Percentiles rank a stretch among this genome's conserved stretches.
These are phyloP conservation scores for Triplophysa bombifrons DNA, from an alignment of 2,797 vertebrate genomes.

Conservation along the genomic window DNA sequence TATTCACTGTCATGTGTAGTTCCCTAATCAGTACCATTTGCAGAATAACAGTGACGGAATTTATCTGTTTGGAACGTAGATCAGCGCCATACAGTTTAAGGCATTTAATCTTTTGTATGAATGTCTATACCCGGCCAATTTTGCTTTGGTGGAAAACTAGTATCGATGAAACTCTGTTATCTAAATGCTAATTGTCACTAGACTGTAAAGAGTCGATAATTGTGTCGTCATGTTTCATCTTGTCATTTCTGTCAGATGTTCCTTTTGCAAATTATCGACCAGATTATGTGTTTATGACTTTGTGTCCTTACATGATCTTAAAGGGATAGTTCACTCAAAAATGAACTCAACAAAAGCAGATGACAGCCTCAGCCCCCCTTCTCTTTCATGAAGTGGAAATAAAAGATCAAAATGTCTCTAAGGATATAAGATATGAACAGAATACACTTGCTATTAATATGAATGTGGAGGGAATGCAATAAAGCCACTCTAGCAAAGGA, in stretches of 20 bases:
- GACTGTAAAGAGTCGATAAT: not conserved
- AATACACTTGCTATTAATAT: too few species aligned
- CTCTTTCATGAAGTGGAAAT: not conserved
- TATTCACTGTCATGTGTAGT: conserved; percentile 1
- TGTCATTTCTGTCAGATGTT: not conserved
- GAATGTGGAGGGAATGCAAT: too few species aligned
- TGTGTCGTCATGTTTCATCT: not conserved
- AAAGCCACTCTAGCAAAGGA: too few species aligned
- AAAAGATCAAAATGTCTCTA: too few species aligned
- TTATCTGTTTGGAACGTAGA: not conserved
- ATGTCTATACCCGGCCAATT: not conserved
- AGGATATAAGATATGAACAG: too few species aligned
- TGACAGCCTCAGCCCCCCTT: not conserved
- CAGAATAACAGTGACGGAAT: not conserved
- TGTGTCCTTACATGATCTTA: not conserved
- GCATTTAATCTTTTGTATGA: not conserved
- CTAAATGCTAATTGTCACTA: not conserved
- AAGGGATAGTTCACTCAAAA: not conserved
- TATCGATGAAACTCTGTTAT: not conserved
- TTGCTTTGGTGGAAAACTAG: not conserved
- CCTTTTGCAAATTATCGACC: not conserved
- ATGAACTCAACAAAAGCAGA: too few species aligned
- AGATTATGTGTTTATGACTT: not conserved
- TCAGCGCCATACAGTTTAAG: not conserved
- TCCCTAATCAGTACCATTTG: conserved; percentile 11